phyloP scores from a whole-genome alignment of 2,888 invertebrate genomes.

The Caenorhabditis zanzibari region DNA sequence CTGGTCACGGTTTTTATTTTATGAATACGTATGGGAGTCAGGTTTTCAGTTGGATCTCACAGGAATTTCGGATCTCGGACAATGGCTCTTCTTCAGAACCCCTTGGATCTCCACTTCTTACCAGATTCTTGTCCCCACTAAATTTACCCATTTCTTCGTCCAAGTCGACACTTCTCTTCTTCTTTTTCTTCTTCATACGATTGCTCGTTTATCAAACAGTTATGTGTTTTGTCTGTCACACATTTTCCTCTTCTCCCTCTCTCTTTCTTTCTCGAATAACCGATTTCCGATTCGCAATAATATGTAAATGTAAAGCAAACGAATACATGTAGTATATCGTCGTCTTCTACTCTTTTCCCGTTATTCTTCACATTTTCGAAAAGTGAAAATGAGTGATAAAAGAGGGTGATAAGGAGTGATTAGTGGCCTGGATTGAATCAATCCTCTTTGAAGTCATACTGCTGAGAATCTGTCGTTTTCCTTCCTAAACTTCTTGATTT shows the following conservation, averaged over 20 bases:
- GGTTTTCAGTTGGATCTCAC: too few species aligned
- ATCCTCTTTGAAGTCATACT: slow-evolving; percentile 35
- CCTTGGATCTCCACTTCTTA: neutral
- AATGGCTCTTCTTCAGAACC: too few species aligned
- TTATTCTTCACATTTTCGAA: slow-evolving; percentile 1
- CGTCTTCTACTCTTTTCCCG: slow-evolving; percentile 5
- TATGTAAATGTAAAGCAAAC: slow-evolving; percentile 61
- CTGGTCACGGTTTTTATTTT: too few species aligned
- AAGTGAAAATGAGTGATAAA: slow-evolving; percentile 26
- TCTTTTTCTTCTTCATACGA: neutral
- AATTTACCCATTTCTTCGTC: neutral
- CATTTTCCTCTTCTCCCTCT: slow-evolving; percentile 13
- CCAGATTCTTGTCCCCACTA: neutral
- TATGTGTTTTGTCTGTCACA: slow-evolving; percentile 54
- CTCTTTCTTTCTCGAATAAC: slow-evolving; percentile 7
- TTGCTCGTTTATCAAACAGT: slow-evolving; percentile 61
- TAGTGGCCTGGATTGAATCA: slow-evolving; percentile 34
- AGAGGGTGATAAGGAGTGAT: slow-evolving; percentile 43
- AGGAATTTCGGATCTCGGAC: too few species aligned
- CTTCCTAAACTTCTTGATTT: neutral
- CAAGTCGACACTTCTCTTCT: slow-evolving; percentile 19
- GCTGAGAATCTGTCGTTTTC: slow-evolving; percentile 5
- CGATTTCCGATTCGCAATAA: slow-evolving; percentile 33
- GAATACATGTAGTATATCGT: slow-evolving; percentile 8
- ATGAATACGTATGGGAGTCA: too few species aligned